Base-by-base conservation (phyloP, 1,140 invertebrate species). In the Heliconius nattereri region DNA sequence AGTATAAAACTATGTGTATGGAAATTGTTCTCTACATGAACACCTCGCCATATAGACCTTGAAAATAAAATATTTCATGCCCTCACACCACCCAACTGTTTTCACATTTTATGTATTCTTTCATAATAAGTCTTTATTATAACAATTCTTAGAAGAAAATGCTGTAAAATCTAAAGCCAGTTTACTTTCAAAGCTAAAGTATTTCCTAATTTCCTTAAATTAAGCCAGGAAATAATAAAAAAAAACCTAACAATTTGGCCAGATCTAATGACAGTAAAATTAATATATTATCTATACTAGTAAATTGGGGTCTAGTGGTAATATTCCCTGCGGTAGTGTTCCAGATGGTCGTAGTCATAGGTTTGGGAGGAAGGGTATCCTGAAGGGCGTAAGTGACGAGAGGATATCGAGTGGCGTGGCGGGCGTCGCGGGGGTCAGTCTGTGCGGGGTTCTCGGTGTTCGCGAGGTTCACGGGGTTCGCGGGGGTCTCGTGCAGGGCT, bases 401-500 rank as follows among this genome's bases (percentile, higher is more conserved):
- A 26, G 23, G 35, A 35, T 45, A 49, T 19, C 23, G 60, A 40
- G 71, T 72, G 35, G 71, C 20, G 23, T 72, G 70, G 26, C 40
- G 70, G 26, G 20, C n/a, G 76, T 78, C 9, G 26, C 37, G 70
- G 20, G 40, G 37, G 40, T 75, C 73, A 54, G 45, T 54, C 45
- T 26, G 70, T 57, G 76, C 52, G 77, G 71, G 70, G 19, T 66
- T 66, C 60, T 29, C 60, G 60, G 13, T 26, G 60, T 66, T 66
- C 60, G 11, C 60, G 60, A 11, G 57, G 75, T 49, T 75, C 82
- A 76, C 74, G 80, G 75, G 75, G 52, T 54, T 76, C 79, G 77
- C 77, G 81, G 70, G 81, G 73, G 29, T 84, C 80, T 73, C 83
- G 83, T 49, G 85, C 81, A 54, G 87, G 87, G 76, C 81, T 79